These are phyloP conservation scores for Microctenopoma lineatum DNA, from an alignment of 2,797 vertebrate species.

Conservation along the genomic window DNA sequence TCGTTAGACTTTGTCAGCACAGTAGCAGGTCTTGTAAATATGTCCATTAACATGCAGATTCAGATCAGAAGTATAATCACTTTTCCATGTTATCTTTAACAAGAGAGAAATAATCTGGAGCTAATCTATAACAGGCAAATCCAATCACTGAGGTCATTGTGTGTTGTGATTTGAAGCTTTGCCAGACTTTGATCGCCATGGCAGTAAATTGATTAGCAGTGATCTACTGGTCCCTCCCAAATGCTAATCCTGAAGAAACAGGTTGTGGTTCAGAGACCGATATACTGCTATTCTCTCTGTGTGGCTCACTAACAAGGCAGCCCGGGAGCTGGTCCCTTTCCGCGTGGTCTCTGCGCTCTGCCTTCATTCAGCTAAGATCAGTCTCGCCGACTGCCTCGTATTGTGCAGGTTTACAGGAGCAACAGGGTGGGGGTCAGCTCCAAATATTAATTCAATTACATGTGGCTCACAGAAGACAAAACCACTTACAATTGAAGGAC, in stretches of 20 bases:
- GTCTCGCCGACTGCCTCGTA: constrained; percentile 35
- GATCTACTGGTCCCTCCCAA: constrained; percentile 63
- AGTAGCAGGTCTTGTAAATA: constrained; percentile 58
- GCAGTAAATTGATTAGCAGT: constrained; percentile 76
- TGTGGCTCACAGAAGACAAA: constrained; percentile 48
- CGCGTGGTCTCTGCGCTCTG: constrained; percentile 27
- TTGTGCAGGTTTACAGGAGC: constrained; percentile 37
- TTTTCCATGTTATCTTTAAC: constrained; percentile 71
- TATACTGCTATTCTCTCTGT: constrained; percentile 15
- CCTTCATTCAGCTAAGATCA: constrained; percentile 52
- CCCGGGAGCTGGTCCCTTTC: constrained; percentile 22
- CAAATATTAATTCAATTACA: constrained; percentile 62
- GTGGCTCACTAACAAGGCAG: constrained; percentile 34
- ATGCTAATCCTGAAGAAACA: constrained; percentile 70
- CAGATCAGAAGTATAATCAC: constrained; percentile 61
- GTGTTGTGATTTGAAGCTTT: constrained; percentile 62
- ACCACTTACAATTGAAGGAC: constrained; percentile 58
- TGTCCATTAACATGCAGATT: constrained; percentile 64
- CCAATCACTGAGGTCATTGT: constrained; percentile 67
- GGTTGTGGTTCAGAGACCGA: constrained; percentile 34
- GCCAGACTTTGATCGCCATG: constrained; percentile 67
- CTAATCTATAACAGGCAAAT: constrained; percentile 73
- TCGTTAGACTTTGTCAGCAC: constrained; percentile 39
- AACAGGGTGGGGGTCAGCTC: constrained; percentile 21
- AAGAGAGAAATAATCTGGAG: constrained; percentile 71